Evolutionary conservation across 2,113 vertebrate species (phyloP), one percentile per base, ranked within the genome.

Genomic region (Isurus oxyrinchus): DNA sequence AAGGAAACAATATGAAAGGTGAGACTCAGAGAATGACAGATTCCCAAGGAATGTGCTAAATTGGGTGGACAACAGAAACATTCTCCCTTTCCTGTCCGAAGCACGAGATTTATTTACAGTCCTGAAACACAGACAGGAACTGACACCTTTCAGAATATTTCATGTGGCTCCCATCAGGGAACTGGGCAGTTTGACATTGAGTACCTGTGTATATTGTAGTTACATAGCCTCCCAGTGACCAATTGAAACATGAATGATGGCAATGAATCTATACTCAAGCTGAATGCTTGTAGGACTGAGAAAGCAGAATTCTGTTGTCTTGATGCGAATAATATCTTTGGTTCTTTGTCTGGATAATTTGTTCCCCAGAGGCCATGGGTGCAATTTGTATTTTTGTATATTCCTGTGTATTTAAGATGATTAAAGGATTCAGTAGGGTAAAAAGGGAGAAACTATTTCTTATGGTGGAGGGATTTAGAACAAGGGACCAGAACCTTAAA

Each of bases 1-100:
- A 98, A 97, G 97, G 96, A 96, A 97, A 97, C 96, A 98, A 98
- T 97, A 57, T 97, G 96, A 97, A 98, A 98, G 98, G 98, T 99
- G 98, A 98, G 97, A 96, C 96, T 95, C 96, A 81, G 95, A 49
- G 31, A 57, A 25, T 8, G 79, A 35, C 5, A 88, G 87, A 90
- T 31, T 11, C 0, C 81, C 0, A 25, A 25, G 27, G 72, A 59
- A 27, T 66, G 81, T 11, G 76, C 27, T 61, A 81, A 44, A 19
- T 21, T 44, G 55, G 79, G 76, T 14, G 25, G 79, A 13, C 57
- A 57, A 35, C 2, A 49, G 49, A 14, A 40, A 44, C 40, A 7
- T 84, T 63, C 31, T 40, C 35, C 27, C n/a, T 63, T 90, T 4
- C 21, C 27, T 91, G 14, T 35, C 31, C 21, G 35, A 94, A 84